Base-by-base conservation (phyloP, 1,140 invertebrate genomes). In the Wiebesia pumilae region DNA sequence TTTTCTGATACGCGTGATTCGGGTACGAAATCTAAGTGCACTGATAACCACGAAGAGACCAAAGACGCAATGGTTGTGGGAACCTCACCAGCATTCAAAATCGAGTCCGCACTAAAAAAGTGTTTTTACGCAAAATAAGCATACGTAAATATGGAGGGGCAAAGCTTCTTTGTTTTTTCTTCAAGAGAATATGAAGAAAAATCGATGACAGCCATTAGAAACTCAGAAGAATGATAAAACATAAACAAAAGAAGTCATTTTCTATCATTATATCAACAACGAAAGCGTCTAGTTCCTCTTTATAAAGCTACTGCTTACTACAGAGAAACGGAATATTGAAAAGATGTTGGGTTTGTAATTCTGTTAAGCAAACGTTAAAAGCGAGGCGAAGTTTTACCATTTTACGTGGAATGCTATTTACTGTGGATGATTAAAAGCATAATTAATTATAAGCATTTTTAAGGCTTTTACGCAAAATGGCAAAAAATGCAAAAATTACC, bases 1-100 rank as follows among this genome's bases (percentile, higher is more conserved):
- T 82, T 81, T 65, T 19, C 71, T 27, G 47, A 65, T 58, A 69
- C 79, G 69, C 79, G 84, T 86, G 84, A 86, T 69, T 51, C 51
- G 79, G 69, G 1, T 84, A 86, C 73, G 21, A 35, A 58, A 77
- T 77, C 43, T 33, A 30, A 21, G 69, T 19, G 24, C 33, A 58
- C 43, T 6, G 30, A 54, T 80, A 69, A 30, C n/a, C 38, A 10
- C 6, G 40, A 40, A 47, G 27, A 27, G 67, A 75, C 38, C 69
- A 40, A 71, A 54, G 51, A 62, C 84, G 40, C 69, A 65, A 81
- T 85, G 43, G 84, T 27, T 24, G 62, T 33, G 78, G 47, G 58
- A 73, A n/a, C 85, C 40, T n/a, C 80, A 78, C 80, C 27, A 40
- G 71, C 85, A 86, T 86, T 86, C 80, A 86, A 82, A 86, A 86